phyloP scores from a whole-genome alignment of 2,113 vertebrate genomes.

The Esox niger region DNA sequence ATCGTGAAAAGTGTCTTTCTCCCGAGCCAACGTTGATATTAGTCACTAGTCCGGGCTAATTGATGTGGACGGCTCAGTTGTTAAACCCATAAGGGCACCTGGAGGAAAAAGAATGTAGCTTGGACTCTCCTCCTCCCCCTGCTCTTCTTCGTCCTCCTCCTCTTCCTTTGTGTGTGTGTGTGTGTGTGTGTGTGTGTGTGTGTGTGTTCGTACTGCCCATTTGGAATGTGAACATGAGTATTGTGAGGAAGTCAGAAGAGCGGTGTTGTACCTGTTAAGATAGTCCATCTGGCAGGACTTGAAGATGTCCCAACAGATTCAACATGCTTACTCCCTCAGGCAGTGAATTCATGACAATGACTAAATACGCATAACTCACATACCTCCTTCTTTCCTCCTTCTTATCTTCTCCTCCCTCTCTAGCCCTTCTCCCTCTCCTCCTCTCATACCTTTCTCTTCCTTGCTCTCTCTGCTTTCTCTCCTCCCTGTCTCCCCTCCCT shows the following conservation, averaged over 20 bases:
- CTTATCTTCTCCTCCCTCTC: slow-evolving; percentile 25
- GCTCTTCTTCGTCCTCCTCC: background rate
- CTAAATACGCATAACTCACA: background rate
- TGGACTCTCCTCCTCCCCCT: slow-evolving; percentile 11
- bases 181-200: too few species aligned
- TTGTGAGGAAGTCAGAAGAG: too few species aligned
- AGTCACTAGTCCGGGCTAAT: slow-evolving; percentile 77
- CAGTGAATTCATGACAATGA: background rate
- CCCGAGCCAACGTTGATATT: slow-evolving; percentile 78
- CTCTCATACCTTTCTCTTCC: too few species aligned
- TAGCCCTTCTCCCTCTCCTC: slow-evolving; percentile 15
- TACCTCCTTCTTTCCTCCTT: background rate
- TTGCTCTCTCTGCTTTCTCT: background rate
- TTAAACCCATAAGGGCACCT: slow-evolving; percentile 58
- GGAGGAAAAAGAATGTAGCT: slow-evolving; percentile 47
- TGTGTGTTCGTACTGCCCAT: too few species aligned
- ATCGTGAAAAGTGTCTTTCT: slow-evolving; percentile 94
- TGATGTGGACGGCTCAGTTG: slow-evolving; percentile 69
- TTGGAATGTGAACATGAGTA: too few species aligned
- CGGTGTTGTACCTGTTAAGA: too few species aligned
- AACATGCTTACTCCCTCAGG: too few species aligned
- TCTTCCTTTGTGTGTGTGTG: too few species aligned
- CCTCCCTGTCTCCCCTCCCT: background rate
- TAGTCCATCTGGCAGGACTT: too few species aligned
- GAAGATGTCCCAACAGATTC: too few species aligned